Conservation (phyloP, 2,797 vertebrate genomes). For the Lates japonicus region DNA sequence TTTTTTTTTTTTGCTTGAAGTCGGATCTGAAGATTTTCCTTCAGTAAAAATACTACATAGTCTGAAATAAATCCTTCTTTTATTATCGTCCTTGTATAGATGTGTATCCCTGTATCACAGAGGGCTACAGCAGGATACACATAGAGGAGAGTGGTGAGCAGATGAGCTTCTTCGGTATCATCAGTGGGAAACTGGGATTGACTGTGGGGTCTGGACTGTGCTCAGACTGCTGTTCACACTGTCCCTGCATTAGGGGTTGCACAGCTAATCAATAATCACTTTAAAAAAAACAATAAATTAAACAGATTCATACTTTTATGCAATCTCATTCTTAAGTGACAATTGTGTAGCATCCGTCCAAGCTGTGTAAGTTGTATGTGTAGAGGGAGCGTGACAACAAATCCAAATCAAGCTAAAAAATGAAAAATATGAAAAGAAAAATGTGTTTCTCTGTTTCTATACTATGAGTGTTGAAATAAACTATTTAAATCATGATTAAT, state of each 20-base stretch:
- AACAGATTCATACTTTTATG: background rate
- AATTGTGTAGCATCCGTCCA: background rate
- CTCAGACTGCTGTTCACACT: background rate
- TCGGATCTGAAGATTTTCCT: no score
- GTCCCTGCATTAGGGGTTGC: background rate
- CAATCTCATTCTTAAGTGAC: background rate
- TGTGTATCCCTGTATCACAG: no score
- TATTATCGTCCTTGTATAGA: no score
- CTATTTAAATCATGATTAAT: background rate
- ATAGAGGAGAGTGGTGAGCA: no score
- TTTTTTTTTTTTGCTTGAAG: no score
- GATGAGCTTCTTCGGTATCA: background rate
- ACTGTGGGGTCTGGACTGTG: no score
- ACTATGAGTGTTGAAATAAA: no score
- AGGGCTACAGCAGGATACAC: no score
- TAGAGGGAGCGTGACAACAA: background rate
- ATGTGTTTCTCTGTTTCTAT: no score
- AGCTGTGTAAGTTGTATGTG: background rate
- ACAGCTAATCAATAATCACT: background rate
- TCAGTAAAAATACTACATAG: no score
- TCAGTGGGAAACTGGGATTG: background rate
- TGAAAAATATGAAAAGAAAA: background rate
- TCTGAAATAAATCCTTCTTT: no score
- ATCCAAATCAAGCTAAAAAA: background rate
- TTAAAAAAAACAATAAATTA: background rate